These are phyloP conservation scores for Aegithalos caudatus DNA, from an alignment of 2,113 vertebrate species.

Conservation along the genomic window DNA sequence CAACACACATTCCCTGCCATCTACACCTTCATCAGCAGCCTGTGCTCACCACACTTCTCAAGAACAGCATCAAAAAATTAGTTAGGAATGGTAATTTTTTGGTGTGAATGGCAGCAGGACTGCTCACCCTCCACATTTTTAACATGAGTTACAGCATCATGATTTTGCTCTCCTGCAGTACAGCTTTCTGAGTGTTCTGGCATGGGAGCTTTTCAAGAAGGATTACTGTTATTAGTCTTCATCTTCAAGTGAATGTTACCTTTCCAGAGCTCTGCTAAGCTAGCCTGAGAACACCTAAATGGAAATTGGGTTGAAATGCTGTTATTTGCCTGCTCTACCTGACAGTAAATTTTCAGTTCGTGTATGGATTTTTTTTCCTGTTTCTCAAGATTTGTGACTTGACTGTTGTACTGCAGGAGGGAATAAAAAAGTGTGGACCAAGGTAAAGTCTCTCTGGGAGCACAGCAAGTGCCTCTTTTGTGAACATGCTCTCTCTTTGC, in stretches of 20 bases:
- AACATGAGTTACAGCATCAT: fast-evolving
- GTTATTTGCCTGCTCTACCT: neutral
- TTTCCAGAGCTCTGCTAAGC: neutral
- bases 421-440: neutral
- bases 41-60: neutral
- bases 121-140: neutral
- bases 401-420: neutral
- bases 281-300: neutral
- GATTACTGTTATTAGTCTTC: neutral
- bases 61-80: neutral
- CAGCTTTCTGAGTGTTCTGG: neutral
- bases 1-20: neutral
- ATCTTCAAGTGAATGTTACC: neutral
- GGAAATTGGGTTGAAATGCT: neutral
- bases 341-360: neutral
- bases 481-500: neutral
- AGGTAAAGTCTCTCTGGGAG: neutral
- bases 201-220: neutral
- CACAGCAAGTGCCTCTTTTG: fast-evolving
- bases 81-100: neutral
- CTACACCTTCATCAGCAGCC: neutral
- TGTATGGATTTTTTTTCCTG: neutral
- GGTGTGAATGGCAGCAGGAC: fast-evolving
- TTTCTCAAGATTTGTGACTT: neutral
- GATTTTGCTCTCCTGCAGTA: neutral